Evolutionary conservation across 2,113 vertebrate species (phyloP).

Genomic region (Suricata suricatta): DNA sequence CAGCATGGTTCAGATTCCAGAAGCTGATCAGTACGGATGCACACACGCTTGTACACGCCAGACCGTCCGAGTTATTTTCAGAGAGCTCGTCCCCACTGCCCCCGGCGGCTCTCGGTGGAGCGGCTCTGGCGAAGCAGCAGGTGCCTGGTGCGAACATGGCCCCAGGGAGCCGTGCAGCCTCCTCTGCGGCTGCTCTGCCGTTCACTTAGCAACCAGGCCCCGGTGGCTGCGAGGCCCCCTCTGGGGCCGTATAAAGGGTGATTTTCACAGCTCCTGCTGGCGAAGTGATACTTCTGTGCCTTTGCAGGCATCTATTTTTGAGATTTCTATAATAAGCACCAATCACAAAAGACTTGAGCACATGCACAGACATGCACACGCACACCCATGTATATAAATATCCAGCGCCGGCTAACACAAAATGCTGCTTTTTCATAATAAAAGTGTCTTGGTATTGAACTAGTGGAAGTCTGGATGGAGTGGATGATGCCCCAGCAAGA

Average conservation of each 20-base stretch:
- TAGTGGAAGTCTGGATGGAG: neutral
- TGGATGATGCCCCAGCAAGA: constrained; percentile 4
- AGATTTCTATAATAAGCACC: constrained; percentile 76
- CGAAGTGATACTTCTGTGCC: constrained; percentile 57
- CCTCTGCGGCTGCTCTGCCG: neutral
- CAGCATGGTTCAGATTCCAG: constrained; percentile 33
- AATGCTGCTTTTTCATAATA: constrained; percentile 69
- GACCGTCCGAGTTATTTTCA: constrained; percentile 74
- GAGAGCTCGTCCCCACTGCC: constrained; percentile 69
- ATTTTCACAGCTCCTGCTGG: constrained; percentile 60
- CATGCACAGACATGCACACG: constrained; percentile 62
- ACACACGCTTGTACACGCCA: constrained; percentile 3
- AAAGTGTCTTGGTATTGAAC: constrained; percentile 51
- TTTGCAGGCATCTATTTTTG: constrained; percentile 75
- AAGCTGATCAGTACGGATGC: neutral
- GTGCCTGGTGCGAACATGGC: constrained; percentile 30
- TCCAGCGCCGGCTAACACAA: neutral
- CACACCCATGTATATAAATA: constrained; percentile 66
- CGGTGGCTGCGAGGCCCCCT: constrained; percentile 44
- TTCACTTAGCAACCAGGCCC: constrained; percentile 41
- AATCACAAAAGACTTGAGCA: constrained; percentile 68
- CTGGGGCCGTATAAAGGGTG: constrained; percentile 59
- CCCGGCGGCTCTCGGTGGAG: constrained; percentile 68
- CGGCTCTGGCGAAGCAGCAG: constrained; percentile 65
- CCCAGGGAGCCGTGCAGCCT: constrained; percentile 40